Base-by-base conservation (phyloP, 1,140 invertebrate species). In the Panagrolaimus sp. region DNA sequence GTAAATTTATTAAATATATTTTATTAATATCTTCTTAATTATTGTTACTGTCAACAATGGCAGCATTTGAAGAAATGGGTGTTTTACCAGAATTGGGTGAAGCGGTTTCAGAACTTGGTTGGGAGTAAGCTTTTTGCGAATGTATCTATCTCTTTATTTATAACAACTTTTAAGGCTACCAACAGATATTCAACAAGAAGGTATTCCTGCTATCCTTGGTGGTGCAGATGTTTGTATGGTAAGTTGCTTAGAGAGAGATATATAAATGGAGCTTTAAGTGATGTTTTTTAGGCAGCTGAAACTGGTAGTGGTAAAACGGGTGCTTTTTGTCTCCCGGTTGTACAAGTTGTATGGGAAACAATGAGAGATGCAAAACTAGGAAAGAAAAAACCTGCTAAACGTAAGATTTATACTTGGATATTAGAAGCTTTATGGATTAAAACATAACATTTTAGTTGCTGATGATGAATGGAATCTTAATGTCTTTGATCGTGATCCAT, bases 251-350 rank as follows among this genome's bases (percentile, higher is more conserved):
- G 42, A n/a, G n/a, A n/a, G n/a, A n/a, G n/a, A n/a, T n/a, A n/a
- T n/a, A n/a, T 11, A 53, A 67, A 38, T 71, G 7, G 31, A 16
- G 11, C 31, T 67, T 42, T 25, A 11, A 23, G 9, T 43, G 53
- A 38, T 16, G 51, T 44, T 23, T 82, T 80, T 53, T 70, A 87
- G 86, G 96, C 96, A 71, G 96, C 96, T 9, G 96, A 99, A 87
- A 99, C 96, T 46, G 96, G 96, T 11, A 96, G 92, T 83, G 93
- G 93, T 63, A 98, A 99, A 88, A 99, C 96, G 23, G 96, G 95
- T 65, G 96, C 96, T 0, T 99, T 98, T 84, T 98, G 94, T 86
- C 85, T 99, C 51, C 96, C 96, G 11, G 91, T 99, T 78, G 83
- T 98, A 31, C 96, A 99, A 86, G 98, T 95, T 82, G 95, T 98